Conservation (phyloP, 1,140 invertebrate genomes). For the Drosophila melanica region DNA sequence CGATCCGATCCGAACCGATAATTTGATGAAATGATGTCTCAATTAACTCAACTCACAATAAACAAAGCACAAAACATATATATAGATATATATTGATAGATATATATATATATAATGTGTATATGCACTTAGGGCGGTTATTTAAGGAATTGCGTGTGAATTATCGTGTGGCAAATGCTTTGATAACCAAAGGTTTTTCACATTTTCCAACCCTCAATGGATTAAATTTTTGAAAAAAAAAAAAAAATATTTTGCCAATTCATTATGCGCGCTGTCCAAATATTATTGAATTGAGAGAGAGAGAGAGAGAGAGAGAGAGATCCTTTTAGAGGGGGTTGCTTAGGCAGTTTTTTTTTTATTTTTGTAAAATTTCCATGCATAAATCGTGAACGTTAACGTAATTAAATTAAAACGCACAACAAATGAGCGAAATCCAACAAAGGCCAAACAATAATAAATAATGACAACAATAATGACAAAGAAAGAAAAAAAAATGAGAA, state of each 20-base stretch:
- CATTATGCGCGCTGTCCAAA: slow-evolving; percentile 68
- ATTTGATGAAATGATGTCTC: slow-evolving; percentile 82
- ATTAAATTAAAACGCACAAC: slow-evolving; percentile 79
- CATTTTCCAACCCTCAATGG: slow-evolving; percentile 21
- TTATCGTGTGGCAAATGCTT: slow-evolving; percentile 30
- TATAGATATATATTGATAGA: neutral
- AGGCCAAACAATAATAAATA: slow-evolving; percentile 73
- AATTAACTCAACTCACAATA: slow-evolving; percentile 64
- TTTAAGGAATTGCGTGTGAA: slow-evolving; percentile 57
- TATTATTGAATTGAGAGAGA: slow-evolving; percentile 59
- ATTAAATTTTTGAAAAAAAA: slow-evolving; percentile 44
- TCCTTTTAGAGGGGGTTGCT: slow-evolving; percentile 10
- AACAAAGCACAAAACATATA: neutral
- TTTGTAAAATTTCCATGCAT: slow-evolving; percentile 74
- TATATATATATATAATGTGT: neutral
- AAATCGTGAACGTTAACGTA: slow-evolving; percentile 55
- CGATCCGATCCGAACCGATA: slow-evolving; percentile 45
- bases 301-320: slow-evolving; percentile 1
- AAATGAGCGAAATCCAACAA: slow-evolving; percentile 63
- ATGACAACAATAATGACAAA: slow-evolving; percentile 59
- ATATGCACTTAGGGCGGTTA: neutral
- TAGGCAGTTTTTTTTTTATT: slow-evolving; percentile 25
- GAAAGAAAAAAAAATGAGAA: slow-evolving; percentile 24
- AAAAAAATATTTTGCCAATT: slow-evolving; percentile 68
- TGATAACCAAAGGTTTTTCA: slow-evolving; percentile 15